phyloP scores from a whole-genome alignment of 2,797 vertebrate species.

The Sparidentex hasta region DNA sequence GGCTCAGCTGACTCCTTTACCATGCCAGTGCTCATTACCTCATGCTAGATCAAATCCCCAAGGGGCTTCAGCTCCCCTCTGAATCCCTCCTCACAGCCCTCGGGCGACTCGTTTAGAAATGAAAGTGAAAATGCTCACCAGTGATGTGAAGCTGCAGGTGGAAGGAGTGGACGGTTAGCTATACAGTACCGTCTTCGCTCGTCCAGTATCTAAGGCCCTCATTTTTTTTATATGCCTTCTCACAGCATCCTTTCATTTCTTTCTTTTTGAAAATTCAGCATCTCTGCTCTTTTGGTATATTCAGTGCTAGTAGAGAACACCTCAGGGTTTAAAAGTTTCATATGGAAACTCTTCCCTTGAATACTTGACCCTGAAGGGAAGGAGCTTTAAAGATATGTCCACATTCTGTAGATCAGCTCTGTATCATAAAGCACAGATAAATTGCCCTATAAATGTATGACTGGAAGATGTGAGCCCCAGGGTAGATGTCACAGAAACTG shows the following conservation, averaged over 20 bases:
- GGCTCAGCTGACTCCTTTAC: constrained; percentile 51
- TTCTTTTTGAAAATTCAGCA: constrained; percentile 8
- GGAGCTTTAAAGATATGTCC: constrained; percentile 7
- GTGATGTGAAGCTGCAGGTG: constrained; percentile 48
- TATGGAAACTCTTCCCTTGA: neutral
- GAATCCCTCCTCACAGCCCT: constrained; percentile 47
- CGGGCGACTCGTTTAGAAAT: constrained; percentile 55
- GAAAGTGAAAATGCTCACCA: constrained; percentile 60
- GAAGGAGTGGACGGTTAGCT: constrained; percentile 6
- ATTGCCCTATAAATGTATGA: neutral
- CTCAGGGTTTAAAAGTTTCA: constrained; percentile 2
- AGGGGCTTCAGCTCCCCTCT: constrained; percentile 25
- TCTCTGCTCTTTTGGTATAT: constrained; percentile 3
- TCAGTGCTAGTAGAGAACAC: neutral
- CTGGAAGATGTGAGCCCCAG: neutral
- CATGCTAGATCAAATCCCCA: constrained; percentile 44
- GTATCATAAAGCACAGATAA: neutral
- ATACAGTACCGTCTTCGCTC: neutral
- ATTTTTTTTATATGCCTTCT: constrained; percentile 14
- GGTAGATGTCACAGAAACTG: neutral
- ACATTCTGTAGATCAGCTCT: constrained; percentile 2
- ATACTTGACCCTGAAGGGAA: constrained; percentile 27
- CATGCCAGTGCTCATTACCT: constrained; percentile 59
- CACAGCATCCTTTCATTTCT: constrained; percentile 21
- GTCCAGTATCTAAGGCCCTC: neutral